Evolutionary conservation across 2,113 vertebrate genomes (phyloP).

Genomic region (Cyanoramphus novaezelandiae): DNA sequence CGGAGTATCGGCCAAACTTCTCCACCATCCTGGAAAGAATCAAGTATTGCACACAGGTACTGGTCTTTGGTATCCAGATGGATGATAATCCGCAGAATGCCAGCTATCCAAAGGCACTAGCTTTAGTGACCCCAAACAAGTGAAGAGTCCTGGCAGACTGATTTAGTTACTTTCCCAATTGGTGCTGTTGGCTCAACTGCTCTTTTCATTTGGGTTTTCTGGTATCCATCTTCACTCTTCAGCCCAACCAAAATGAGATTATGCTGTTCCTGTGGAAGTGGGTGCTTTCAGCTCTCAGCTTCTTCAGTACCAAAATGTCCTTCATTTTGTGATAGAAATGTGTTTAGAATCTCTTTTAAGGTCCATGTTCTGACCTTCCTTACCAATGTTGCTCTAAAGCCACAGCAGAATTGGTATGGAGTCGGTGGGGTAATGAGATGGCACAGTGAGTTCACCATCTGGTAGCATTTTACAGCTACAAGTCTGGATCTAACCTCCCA

Average conservation of each 20-base stretch:
- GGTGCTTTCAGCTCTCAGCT: not conserved
- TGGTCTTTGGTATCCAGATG: not conserved
- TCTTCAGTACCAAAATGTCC: not conserved
- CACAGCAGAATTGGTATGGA: not conserved
- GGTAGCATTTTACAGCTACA: not conserved
- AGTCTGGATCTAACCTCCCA: not conserved
- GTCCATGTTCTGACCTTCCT: not conserved
- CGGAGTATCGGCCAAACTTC: conserved; percentile 88
- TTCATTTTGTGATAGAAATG: not conserved
- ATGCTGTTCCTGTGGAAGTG: not conserved
- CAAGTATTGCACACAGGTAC: conserved; percentile 90
- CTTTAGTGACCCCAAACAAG: not conserved
- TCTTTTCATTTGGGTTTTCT: not conserved
- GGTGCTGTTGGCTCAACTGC: not conserved
- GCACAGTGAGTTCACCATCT: not conserved
- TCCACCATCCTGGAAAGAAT: conserved; percentile 89
- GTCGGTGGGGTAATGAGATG: not conserved
- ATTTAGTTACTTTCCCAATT: not conserved
- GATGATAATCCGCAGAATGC: not conserved
- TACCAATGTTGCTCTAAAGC: not conserved
- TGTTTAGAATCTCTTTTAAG: not conserved
- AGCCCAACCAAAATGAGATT: not conserved
- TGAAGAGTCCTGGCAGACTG: not conserved
- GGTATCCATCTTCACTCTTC: not conserved
- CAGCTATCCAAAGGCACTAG: not conserved